Evolutionary conservation across 2,888 invertebrate species (phyloP), one percentile per base, ranked within the genome.

Genomic region (Amiota minor): DNA sequence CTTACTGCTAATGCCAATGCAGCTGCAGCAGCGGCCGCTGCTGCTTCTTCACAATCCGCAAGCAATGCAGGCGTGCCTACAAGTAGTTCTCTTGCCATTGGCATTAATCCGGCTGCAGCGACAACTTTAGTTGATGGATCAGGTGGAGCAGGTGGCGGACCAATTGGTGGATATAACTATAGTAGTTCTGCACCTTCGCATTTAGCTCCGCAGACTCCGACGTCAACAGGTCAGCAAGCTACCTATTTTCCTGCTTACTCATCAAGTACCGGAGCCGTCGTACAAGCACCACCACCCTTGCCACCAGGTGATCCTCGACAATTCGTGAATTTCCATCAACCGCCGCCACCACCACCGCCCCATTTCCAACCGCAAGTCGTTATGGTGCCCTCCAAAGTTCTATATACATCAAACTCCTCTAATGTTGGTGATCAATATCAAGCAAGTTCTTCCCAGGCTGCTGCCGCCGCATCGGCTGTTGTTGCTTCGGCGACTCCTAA

Each of bases 401-500:
- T 16, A 46, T 62, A 78, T 75, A 61, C 77, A 68, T 75, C 77
- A 70, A 68, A 53, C 50, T 14, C 68, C 12, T 56, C 71, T 18
- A 61, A 18, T 18, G 70, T 55, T 45, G 67, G 45, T 59, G 61
- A 69, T n/a, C 47, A 62, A 23, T 56, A 65, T 20, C 55, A 65
- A 56, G 46, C 67, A 55, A 68, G 46, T n/a, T 71, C 70, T 53
- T 67, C 74, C 9, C 68, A 71, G 82, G 88, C 72, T 85, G 88
- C 72, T 85, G 90, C 55, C 89, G 90, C 80, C 88, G 90, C 89
- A 89, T 74, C 79, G 72, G 74, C 79, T 74, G 72, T 4, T 14
- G 18, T 35, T 23, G 11, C 62, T 35, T 35, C 62, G 12, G 18
- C 77, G n/a, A 23, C 11, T 20, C 9, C 67, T 11, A 55, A 78